Percentiles rank a stretch among this genome's conserved stretches.
Conservation (phyloP, 2,113 vertebrate species). For the Pyrgilauda ruficollis region DNA sequence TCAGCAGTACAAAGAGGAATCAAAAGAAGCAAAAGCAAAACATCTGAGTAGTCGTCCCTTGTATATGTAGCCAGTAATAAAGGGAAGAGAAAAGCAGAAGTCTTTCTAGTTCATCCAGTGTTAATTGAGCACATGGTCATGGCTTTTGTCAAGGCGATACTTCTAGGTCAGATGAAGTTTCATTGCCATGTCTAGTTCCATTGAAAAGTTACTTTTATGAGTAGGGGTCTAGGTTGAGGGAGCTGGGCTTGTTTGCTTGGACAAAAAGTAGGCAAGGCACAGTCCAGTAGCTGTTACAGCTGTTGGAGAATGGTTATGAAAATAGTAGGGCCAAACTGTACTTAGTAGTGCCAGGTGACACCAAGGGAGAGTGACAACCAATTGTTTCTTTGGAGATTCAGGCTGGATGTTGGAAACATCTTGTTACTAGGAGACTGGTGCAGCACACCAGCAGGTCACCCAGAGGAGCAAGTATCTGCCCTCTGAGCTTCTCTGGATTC, state of each 20-base stretch:
- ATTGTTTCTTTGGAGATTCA: neutral
- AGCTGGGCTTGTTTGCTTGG: neutral
- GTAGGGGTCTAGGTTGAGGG: neutral
- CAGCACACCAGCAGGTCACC: neutral
- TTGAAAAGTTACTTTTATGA: neutral
- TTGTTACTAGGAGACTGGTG: neutral
- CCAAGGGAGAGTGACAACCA: neutral
- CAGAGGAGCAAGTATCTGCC: neutral
- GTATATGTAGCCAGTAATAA: neutral
- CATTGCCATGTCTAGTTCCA: neutral
- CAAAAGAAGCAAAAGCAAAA: neutral
- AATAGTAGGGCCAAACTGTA: neutral
- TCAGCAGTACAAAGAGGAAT: neutral
- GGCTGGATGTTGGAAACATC: neutral
- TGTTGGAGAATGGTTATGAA: neutral
- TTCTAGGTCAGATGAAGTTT: neutral
- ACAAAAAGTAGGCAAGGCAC: neutral
- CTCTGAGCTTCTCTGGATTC: neutral
- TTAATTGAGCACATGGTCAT: neutral
- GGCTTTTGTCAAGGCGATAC: neutral
- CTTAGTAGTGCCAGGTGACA: neutral
- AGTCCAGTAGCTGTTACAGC: neutral
- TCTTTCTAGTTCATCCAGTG: neutral
- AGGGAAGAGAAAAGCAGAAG: neutral
- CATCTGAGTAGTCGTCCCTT: neutral